Percentiles rank a stretch among this genome's conserved stretches.
phyloP scores from a whole-genome alignment of 2,888 invertebrate genomes.

The Nomada fabriciana region DNA sequence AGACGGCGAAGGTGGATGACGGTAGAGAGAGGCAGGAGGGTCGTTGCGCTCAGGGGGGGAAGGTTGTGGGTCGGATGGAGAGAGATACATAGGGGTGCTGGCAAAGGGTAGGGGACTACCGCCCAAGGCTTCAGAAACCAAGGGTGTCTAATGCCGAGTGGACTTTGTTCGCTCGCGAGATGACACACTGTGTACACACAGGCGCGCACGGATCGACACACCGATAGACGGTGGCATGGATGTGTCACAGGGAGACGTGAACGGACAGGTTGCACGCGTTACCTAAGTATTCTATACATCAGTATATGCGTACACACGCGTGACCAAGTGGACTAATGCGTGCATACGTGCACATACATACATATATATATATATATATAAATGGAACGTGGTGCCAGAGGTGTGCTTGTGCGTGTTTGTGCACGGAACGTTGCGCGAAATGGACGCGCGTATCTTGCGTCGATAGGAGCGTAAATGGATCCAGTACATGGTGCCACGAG shows the following conservation, averaged over 20 bases:
- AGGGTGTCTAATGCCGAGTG: conserved; percentile 80
- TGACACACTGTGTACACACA: conserved; percentile 67
- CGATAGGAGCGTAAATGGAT: conserved; percentile 61
- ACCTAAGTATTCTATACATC: not conserved
- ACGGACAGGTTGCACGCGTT: conserved; percentile 14
- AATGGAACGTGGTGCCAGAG: too few relatives aligned
- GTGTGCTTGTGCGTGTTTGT: not conserved
- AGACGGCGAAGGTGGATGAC: conserved; percentile 65
- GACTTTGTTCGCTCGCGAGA: conserved; percentile 79
- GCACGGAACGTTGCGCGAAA: conserved; percentile 47
- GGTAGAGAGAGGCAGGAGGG: conserved; percentile 50
- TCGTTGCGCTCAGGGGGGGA: conserved; percentile 47
- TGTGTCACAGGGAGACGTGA: not conserved
- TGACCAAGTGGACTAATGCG: conserved; percentile 13
- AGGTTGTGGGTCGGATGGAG: conserved; percentile 63
- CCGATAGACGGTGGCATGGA: not conserved
- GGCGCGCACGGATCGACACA: conserved; percentile 21
- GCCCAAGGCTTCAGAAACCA: conserved; percentile 81
- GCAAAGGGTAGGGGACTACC: conserved; percentile 80
- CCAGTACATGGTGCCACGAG: conserved; percentile 45
- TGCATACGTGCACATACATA: not conserved
- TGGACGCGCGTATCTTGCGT: conserved; percentile 59
- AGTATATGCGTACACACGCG: not conserved
- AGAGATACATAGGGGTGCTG: conserved; percentile 82
- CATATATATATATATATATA: too few relatives aligned